Conservation (phyloP, 2,797 vertebrate species). For the Arremon brunneinucha region DNA sequence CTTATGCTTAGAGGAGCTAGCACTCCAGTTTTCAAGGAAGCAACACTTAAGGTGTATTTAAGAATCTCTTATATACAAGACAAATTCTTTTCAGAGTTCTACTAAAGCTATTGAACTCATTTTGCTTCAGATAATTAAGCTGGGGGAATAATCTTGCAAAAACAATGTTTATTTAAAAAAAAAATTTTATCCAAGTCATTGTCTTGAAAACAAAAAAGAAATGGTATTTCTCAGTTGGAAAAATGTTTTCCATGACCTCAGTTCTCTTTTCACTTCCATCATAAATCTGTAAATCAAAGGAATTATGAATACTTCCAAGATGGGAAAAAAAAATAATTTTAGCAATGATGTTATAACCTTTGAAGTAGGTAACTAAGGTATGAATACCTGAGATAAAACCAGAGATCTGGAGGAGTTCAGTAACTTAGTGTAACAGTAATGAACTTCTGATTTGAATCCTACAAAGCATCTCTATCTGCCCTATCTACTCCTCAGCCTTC, state of each 20-base stretch:
- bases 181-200: neutral
- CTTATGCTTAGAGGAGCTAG: neutral
- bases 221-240: neutral
- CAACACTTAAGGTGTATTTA: neutral
- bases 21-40: neutral
- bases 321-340: neutral
- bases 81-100: neutral
- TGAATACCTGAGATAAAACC: neutral
- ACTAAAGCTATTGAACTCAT: neutral
- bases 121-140: neutral
- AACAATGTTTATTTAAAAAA: neutral
- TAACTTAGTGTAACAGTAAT: neutral
- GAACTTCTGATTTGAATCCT: neutral
- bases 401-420: neutral
- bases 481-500: neutral
- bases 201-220: neutral
- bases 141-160: neutral
- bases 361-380: neutral
- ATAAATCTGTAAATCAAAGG: neutral
- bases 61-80: neutral
- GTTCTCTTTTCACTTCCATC: neutral
- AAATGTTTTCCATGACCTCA: neutral
- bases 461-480: neutral
- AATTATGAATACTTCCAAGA: neutral
- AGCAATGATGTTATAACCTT: neutral